Evolutionary conservation across 1,140 invertebrate species (phyloP).

Genomic region (Dolichoris vasculosae): DNA sequence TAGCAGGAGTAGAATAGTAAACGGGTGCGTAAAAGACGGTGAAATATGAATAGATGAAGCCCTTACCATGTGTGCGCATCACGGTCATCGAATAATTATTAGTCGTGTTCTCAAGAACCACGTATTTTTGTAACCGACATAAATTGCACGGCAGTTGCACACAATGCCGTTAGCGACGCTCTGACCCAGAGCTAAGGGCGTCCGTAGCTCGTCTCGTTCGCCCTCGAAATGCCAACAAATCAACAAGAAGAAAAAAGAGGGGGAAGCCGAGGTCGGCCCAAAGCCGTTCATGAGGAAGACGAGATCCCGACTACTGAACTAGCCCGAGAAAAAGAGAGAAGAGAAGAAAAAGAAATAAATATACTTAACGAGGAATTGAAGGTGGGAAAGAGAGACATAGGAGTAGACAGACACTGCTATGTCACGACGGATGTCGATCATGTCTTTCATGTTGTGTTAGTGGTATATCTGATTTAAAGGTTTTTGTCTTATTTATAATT

Average conservation of each 20-base stretch:
- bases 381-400: neutral
- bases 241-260: neutral
- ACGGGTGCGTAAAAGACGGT: neutral
- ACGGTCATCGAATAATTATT: conserved; percentile 25
- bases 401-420: neutral
- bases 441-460: neutral
- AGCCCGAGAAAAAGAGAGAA: neutral
- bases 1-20: neutral
- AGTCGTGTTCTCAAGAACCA: neutral
- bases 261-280: neutral
- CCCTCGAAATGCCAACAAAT: conserved; percentile 24
- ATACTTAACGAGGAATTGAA: conserved; percentile 11
- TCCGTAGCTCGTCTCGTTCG: neutral
- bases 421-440: neutral
- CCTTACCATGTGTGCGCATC: neutral
- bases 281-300: neutral
- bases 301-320: neutral
- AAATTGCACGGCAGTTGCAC: neutral
- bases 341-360: neutral
- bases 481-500: conserved; percentile 1
- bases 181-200: conserved; percentile 51
- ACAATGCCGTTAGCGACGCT: conserved; percentile 48
- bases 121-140: conserved; percentile 52
- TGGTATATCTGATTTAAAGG: neutral
- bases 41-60: neutral